phyloP scores from a whole-genome alignment of 2,113 vertebrate species.

The Otis tarda region DNA sequence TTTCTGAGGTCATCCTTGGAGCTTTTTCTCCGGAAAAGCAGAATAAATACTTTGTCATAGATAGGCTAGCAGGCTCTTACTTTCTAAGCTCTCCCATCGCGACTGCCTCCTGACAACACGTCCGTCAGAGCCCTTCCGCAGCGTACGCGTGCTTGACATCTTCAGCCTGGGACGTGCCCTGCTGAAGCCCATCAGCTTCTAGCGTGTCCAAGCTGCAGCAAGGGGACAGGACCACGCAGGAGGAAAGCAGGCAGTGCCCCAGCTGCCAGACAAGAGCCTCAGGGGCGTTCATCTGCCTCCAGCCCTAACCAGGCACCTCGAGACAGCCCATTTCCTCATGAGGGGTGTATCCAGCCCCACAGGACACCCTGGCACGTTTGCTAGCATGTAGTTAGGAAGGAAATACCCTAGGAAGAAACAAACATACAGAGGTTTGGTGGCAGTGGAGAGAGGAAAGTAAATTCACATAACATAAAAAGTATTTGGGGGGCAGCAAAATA shows the following conservation, averaged over 20 bases:
- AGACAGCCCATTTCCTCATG: rapidly evolving
- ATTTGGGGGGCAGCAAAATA: background rate
- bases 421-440: background rate
- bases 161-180: rapidly evolving
- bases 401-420: background rate
- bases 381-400: background rate
- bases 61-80: background rate
- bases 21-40: background rate
- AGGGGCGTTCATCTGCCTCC: background rate
- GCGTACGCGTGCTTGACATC: rapidly evolving
- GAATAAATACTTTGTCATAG: background rate
- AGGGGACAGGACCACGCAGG: rapidly evolving
- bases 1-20: background rate
- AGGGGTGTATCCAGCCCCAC: rapidly evolving
- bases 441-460: background rate
- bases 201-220: background rate
- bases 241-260: background rate
- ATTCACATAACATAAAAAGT: background rate
- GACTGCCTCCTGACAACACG: background rate
- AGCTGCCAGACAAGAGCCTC: background rate
- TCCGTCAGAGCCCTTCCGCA: too few relatives aligned
- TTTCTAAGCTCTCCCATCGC: background rate
- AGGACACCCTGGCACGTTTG: background rate
- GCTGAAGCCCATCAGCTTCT: background rate
- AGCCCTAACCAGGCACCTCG: rapidly evolving